These are phyloP conservation scores for Smittia sp. DNA, from an alignment of 2,888 invertebrate species.

Conservation along the genomic window DNA sequence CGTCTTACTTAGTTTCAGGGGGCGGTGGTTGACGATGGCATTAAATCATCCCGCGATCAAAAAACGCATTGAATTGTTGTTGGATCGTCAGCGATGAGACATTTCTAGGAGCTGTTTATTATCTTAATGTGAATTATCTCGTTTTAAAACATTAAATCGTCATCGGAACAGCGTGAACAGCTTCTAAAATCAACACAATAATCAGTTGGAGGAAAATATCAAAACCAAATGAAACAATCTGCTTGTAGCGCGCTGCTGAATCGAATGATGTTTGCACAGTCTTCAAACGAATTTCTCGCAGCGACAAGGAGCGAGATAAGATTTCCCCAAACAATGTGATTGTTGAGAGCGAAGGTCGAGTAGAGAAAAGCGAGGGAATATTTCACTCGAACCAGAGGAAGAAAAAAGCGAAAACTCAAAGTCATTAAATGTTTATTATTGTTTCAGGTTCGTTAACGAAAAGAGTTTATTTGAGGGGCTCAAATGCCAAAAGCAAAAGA, in stretches of 20 bases:
- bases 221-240: not conserved
- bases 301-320: too few relatives aligned
- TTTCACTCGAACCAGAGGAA: not conserved
- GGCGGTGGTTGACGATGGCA: not conserved
- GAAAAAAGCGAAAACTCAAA: slow-evolving; percentile 14
- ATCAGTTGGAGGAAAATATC: not conserved
- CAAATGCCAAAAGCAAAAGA: slow-evolving; percentile 10
- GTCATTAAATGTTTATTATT: slow-evolving; percentile 30
- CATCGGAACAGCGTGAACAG: not conserved
- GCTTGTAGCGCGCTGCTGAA: not conserved
- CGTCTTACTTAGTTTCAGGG: not conserved
- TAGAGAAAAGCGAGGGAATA: not conserved
- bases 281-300: too few relatives aligned
- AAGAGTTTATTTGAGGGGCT: slow-evolving; percentile 9
- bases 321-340: too few relatives aligned
- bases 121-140: not conserved
- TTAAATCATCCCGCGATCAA: too few relatives aligned
- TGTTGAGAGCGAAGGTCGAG: not conserved
- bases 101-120: not conserved
- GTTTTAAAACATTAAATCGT: not conserved
- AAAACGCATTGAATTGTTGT: not conserved
- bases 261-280: not conserved
- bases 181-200: not conserved
- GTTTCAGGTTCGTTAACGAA: slow-evolving; percentile 29
- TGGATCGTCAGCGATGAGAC: not conserved